These are phyloP conservation scores for Philantomba maxwellii DNA, from an alignment of 2,113 vertebrate species.

Conservation along the genomic window DNA sequence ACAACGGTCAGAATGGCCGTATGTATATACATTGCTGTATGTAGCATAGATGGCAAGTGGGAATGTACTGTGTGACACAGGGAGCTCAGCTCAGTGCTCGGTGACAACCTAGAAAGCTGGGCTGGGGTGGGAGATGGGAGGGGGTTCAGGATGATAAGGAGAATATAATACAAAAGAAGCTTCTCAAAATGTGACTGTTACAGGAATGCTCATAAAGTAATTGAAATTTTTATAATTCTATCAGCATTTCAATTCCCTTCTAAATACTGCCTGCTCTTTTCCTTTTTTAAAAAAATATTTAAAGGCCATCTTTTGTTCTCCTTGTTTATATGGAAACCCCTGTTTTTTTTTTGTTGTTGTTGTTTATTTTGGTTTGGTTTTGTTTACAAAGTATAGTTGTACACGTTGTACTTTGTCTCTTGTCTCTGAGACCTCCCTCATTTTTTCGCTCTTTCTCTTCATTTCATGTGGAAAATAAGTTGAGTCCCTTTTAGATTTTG, in stretches of 20 bases:
- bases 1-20: not conserved
- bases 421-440: not conserved
- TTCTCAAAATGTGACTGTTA: not conserved
- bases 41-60: not conserved
- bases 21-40: not conserved
- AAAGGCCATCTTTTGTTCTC: not conserved
- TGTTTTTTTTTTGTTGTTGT: too few relatives aligned
- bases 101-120: not conserved
- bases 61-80: not conserved
- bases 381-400: not conserved
- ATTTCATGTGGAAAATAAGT: not conserved
- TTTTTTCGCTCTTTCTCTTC: not conserved
- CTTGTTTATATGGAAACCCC: not conserved
- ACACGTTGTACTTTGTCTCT: not conserved
- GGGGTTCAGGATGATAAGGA: not conserved
- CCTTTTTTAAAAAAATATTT: not conserved
- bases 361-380: not conserved
- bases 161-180: not conserved
- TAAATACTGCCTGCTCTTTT: not conserved
- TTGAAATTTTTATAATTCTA: conserved; percentile 9
- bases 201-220: not conserved
- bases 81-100: not conserved
- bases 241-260: not conserved
- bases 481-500: not conserved
- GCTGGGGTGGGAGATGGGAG: not conserved